A percentile compares a stretch with the other conserved stretches of the same genome.
Conservation (phyloP, 1,140 invertebrate species). For the Lycorma delicatula region DNA sequence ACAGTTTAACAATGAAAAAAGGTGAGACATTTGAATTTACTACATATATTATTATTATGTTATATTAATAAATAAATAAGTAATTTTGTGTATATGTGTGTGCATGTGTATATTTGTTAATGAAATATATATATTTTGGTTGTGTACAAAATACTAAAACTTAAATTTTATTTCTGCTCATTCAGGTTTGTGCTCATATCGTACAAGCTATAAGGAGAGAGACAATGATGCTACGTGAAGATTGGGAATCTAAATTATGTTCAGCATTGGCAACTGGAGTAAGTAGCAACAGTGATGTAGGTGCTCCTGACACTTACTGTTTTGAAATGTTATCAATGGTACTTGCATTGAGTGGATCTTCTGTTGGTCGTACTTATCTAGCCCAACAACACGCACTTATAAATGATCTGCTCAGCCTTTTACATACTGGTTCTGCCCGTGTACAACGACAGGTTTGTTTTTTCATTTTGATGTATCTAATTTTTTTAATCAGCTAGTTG, state of each 20-base stretch:
- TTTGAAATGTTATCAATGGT: constrained; percentile 97
- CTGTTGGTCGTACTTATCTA: constrained; percentile 80
- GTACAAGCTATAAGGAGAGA: constrained; percentile 88
- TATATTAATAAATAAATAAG: too few species aligned
- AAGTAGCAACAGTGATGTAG: constrained; percentile 38
- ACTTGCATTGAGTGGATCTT: constrained; percentile 85
- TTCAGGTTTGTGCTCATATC: constrained; percentile 80
- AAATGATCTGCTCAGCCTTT: constrained; percentile 71
- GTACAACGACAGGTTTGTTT: constrained; percentile 76
- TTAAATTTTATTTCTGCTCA: too few species aligned
- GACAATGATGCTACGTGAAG: constrained; percentile 70
- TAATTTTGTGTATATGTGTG: too few species aligned
- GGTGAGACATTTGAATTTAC: too few species aligned
- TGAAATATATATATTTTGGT: too few species aligned
- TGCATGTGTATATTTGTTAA: too few species aligned
- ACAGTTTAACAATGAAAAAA: too few species aligned
- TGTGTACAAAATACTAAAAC: too few species aligned
- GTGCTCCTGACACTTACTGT: constrained; percentile 78
- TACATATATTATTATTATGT: too few species aligned
- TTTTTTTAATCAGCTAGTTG: not conserved
- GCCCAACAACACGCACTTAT: constrained; percentile 80
- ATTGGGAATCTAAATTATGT: constrained; percentile 64
- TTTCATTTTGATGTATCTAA: too few species aligned
- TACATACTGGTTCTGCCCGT: constrained; percentile 89
- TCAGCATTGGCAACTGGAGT: constrained; percentile 36